A percentile compares a stretch with the other conserved stretches of the same genome.
These are phyloP conservation scores for Pyxicephalus adspersus DNA, from an alignment of 2,113 vertebrate species.

Conservation along the genomic window DNA sequence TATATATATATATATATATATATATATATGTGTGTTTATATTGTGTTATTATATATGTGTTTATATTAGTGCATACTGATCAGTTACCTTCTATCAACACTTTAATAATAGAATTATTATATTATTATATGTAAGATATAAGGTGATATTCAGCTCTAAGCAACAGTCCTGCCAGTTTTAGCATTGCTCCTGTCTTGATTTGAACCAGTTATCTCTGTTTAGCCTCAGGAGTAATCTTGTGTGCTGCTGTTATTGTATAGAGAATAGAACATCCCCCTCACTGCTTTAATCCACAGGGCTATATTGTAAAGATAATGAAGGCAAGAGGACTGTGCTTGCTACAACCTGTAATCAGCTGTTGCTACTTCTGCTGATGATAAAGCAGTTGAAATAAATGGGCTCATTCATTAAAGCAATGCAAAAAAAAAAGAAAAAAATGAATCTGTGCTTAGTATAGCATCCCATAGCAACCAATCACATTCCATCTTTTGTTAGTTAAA, in stretches of 20 bases:
- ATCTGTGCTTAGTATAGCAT: too few relatives aligned
- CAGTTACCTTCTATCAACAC: too few relatives aligned
- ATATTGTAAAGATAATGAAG: slow-evolving; percentile 16
- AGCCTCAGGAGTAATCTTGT: slow-evolving; percentile 39
- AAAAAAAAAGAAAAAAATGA: neutral
- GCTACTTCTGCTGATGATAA: neutral
- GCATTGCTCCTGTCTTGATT: slow-evolving; percentile 2
- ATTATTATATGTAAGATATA: too few relatives aligned
- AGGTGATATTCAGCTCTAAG: neutral
- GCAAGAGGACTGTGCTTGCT: neutral
- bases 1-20: too few relatives aligned
- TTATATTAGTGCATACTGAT: too few relatives aligned
- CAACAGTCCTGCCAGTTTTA: neutral
- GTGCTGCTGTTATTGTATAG: slow-evolving; percentile 19
- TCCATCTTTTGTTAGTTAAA: too few relatives aligned
- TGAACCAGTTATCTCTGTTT: slow-evolving; percentile 48
- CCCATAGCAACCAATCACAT: too few relatives aligned
- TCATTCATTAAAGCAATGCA: neutral
- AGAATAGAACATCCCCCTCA: neutral
- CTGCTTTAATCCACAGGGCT: slow-evolving; percentile 28
- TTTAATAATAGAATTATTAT: too few relatives aligned
- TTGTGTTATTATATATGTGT: too few relatives aligned
- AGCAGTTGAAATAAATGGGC: neutral
- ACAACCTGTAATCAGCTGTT: neutral
- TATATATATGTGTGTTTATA: too few relatives aligned